A percentile compares a stretch with the other conserved stretches of the same genome.
Conservation (phyloP, 2,797 vertebrate genomes). For the Urocyon cinereoargenteus region DNA sequence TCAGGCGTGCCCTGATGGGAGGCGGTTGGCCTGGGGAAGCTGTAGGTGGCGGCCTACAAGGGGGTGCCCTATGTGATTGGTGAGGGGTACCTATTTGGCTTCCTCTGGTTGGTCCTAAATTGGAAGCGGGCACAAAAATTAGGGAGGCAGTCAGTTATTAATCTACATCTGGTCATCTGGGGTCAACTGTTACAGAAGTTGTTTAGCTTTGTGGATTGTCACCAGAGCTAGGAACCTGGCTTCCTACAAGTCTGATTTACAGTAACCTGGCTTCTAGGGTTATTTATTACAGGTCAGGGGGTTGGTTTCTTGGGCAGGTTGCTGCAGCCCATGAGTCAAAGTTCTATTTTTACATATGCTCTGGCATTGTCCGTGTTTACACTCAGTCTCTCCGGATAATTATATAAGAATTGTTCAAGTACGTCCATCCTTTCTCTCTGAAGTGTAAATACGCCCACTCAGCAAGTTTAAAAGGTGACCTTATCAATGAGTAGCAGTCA, state of each 20-base stretch:
- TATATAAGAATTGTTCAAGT: neutral
- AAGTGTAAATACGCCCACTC: neutral
- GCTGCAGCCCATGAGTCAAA: neutral
- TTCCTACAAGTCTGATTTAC: neutral
- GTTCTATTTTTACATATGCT: neutral
- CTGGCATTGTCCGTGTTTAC: neutral
- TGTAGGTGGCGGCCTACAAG: neutral
- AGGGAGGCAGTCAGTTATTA: neutral
- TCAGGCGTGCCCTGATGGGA: neutral
- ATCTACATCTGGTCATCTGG: neutral
- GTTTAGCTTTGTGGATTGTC: neutral
- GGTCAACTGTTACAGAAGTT: neutral
- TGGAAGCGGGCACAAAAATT: neutral
- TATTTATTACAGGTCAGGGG: neutral
- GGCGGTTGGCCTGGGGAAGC: neutral
- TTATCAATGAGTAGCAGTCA: neutral
- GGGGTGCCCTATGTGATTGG: neutral
- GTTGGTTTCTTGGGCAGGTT: neutral
- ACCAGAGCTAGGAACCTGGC: neutral
- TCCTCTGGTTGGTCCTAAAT: neutral
- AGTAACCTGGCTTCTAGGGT: neutral
- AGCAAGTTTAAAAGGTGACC: neutral
- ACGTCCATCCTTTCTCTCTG: neutral
- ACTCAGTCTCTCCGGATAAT: neutral
- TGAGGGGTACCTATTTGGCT: neutral